Base-by-base conservation (phyloP, 23 tunicate genomes). In the Diplosoma virens region DNA sequence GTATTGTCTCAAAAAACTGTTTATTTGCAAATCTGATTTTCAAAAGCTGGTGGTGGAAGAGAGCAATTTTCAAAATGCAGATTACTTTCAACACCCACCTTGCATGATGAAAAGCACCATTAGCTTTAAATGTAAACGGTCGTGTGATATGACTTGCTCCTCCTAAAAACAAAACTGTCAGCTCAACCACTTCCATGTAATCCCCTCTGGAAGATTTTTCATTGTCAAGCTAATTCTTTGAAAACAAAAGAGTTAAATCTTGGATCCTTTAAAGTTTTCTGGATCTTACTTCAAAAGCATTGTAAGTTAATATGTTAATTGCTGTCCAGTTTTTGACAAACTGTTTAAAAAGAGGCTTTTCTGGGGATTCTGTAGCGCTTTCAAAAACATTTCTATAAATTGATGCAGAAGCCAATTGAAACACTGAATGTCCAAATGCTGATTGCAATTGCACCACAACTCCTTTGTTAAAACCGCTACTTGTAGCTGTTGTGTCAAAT, bases 31-130 rank as follows among this genome's bases (percentile, higher is more conserved):
- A 67, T 26, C 26, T 52, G 2, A 37, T 67, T 67, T 67, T 23
- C 7, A 35, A 26, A 34, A 67, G 74, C 52, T 67, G 74, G 4
- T 16, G 20, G 5, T 67, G 50, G 36, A 67, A 67, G 2, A 67
- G 74, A 11, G 74, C 74, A 35, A 67, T 67, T 22, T 67, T 67
- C 6, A 67, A 67, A 17, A 52, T 67, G 74, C 36, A 67, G 9
- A 67, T 35, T 37, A 67, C 50, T 23, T 67, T 67, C 7, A 52
- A 50, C 52, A 67, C 36, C 74, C 74, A 67, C 74, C 52, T 67
- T 34, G 74, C 52, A 21, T 67, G 70, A 29, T 63, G 70, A 29
- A 63, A 29, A 63, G 70, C 70, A 27, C 70, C 70, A 30, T 34
- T 34, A 5, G 35, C 17, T 4, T 55, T 55, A 25, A 55, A 55